These are phyloP conservation scores for Echiichthys vipera DNA, from an alignment of 2,797 vertebrate genomes.

Conservation along the genomic window DNA sequence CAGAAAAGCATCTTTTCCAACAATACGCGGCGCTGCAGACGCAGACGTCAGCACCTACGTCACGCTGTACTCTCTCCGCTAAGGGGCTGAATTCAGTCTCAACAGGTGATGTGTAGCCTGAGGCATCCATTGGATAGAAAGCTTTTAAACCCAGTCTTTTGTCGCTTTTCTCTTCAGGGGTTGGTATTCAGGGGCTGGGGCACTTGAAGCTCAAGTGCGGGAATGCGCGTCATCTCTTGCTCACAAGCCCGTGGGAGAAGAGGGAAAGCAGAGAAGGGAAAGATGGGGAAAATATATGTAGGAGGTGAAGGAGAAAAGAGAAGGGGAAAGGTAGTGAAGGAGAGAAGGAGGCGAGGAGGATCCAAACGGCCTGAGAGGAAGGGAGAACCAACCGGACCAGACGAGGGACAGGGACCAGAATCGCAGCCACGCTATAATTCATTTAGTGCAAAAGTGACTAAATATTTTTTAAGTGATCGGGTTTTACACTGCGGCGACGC, in stretches of 20 bases:
- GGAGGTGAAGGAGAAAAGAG: background rate
- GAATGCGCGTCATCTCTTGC: conserved; percentile 60
- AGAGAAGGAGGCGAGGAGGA: too few species aligned
- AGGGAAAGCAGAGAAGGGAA: background rate
- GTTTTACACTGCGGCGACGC: conserved; percentile 21
- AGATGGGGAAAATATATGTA: background rate
- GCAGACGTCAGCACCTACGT: conserved; percentile 57
- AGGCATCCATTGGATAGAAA: background rate
- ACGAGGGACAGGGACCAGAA: background rate
- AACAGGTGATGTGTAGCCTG: conserved; percentile 25
- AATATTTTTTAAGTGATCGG: conserved; percentile 7
- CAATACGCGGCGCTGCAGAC: background rate
- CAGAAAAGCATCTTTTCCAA: background rate
- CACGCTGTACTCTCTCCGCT: too few species aligned
- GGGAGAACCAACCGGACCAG: background rate
- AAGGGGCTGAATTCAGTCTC: background rate
- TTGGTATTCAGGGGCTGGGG: background rate
- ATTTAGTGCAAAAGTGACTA: conserved; percentile 6
- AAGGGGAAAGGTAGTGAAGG: background rate
- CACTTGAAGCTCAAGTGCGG: conserved; percentile 52
- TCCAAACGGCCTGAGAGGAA: background rate
- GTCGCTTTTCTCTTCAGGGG: conserved; percentile 13
- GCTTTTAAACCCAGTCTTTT: conserved; percentile 26
- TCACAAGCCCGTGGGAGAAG: background rate
- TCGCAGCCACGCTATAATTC: background rate